Evolutionary conservation across 2,113 vertebrate genomes (phyloP).

Genomic region (Rhegmatorhina hoffmannsi): DNA sequence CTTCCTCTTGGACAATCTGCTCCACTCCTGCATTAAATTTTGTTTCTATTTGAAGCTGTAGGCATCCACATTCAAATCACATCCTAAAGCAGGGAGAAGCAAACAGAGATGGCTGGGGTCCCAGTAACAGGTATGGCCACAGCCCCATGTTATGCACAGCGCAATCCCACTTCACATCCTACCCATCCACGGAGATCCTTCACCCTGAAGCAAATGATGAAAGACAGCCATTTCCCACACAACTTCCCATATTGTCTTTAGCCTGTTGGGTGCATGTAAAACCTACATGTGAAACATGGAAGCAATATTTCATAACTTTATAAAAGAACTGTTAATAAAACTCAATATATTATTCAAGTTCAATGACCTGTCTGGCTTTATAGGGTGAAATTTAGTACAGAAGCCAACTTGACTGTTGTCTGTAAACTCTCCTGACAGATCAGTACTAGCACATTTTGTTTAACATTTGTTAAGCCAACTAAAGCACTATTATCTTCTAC

Average conservation of each 20-base stretch:
- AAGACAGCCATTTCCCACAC: background rate
- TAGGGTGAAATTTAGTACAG: background rate
- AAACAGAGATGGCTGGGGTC: background rate
- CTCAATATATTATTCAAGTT: background rate
- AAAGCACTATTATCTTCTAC: background rate
- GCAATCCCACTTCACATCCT: background rate
- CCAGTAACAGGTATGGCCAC: background rate
- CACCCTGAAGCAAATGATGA: background rate
- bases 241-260: background rate
- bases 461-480: background rate
- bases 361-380: background rate
- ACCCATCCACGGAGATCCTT: accelerated
- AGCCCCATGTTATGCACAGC: background rate
- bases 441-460: background rate
- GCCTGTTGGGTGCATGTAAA: background rate
- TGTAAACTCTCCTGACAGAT: background rate
- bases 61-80: background rate
- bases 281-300: accelerated
- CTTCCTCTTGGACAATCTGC: background rate
- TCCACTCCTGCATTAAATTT: background rate
- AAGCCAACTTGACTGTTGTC: background rate
- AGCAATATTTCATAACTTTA: background rate
- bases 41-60: background rate
- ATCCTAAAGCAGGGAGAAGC: background rate
- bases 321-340: background rate